Evolutionary conservation across 2,888 invertebrate genomes (phyloP), one percentile per base, ranked within the genome.

Genomic region (Tribolium freemani): DNA sequence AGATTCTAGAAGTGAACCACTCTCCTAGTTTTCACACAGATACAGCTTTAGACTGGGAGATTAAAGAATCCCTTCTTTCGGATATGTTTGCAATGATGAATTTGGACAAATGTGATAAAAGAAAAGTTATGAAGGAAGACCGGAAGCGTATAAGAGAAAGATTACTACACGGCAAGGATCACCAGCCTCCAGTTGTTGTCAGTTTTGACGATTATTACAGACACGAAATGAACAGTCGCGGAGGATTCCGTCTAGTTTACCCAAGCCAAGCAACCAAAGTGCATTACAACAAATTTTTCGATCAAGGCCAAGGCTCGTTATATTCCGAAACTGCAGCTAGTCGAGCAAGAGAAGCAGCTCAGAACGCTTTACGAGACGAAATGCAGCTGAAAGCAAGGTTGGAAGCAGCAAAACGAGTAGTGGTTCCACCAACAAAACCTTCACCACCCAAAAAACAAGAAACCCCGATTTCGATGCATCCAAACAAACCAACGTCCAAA

Each of bases 21-120:
- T 96, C 96, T 6, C 97, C 97, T 0, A 97, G 96, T 86, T 96
- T 96, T 84, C 95, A 96, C 85, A 96, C 95, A 8, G 96, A 96
- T 84, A 93, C 96, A 1, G 90, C 91, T 74, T 88, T 97, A 54
- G 97, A 97, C 86, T 90, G 91, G 74, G 95, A 96, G 82, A 93
- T 97, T 44, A 97, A 97, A 84, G 94, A 95, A 81, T 89, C 91
- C 0, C 87, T 97, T 9, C 87, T 95, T 53, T 88, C 89, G 1
- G 95, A 95, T 81, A 95, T 95, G 21, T 91, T 95, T 78, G 89
- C 91, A 0, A 91, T 96, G 89, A 89, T 95, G 67, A 93, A 95
- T 85, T 89, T 95, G 20, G 90, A 91, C 81, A 89, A 92, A 78
- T 93, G 92, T 78, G 93, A 94, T 83, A 94, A 93, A 84, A 89